Percentiles rank a stretch among this genome's conserved stretches.
Evolutionary conservation across 2,797 vertebrate genomes (phyloP).

Genomic region (Setipinna tenuifilis): DNA sequence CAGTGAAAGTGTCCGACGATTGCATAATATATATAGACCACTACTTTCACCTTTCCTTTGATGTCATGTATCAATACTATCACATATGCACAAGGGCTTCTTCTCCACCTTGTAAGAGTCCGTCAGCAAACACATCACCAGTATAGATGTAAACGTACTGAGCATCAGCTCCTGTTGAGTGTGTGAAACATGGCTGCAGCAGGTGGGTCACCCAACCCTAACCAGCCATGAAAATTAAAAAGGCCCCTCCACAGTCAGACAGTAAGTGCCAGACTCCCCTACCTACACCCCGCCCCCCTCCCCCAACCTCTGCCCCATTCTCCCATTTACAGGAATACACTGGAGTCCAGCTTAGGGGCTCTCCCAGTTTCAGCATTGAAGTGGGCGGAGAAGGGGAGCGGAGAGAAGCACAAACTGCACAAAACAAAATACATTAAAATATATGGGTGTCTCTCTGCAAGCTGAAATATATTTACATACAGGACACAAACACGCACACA

Average conservation of each 20-base stretch:
- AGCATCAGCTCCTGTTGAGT: conserved; percentile 36
- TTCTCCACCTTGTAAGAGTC: not conserved
- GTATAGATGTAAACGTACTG: conserved; percentile 38
- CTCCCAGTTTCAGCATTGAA: not conserved
- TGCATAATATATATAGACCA: not conserved
- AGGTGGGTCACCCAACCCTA: conserved; percentile 22
- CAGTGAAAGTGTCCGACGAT: not conserved
- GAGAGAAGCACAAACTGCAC: conserved; percentile 19
- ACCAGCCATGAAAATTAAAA: not conserved
- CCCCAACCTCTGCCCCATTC: too few relatives aligned
- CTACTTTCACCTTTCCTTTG: not conserved
- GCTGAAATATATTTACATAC: conserved; percentile 23
- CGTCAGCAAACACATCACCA: conserved; percentile 34
- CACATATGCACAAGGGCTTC: not conserved
- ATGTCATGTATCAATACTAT: not conserved
- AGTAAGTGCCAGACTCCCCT: not conserved
- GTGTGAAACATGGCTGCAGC: conserved; percentile 41
- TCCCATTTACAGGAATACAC: conserved; percentile 26
- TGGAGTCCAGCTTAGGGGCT: conserved; percentile 31
- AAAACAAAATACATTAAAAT: conserved; percentile 38
- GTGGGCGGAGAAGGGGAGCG: not conserved
- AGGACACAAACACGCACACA: not conserved
- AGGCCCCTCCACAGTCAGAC: not conserved
- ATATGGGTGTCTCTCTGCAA: conserved; percentile 9
- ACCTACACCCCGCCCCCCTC: not conserved